Evolutionary conservation across 92 coral and sea anemone species (phyloP).

Genomic region (Siderastrea siderea): DNA sequence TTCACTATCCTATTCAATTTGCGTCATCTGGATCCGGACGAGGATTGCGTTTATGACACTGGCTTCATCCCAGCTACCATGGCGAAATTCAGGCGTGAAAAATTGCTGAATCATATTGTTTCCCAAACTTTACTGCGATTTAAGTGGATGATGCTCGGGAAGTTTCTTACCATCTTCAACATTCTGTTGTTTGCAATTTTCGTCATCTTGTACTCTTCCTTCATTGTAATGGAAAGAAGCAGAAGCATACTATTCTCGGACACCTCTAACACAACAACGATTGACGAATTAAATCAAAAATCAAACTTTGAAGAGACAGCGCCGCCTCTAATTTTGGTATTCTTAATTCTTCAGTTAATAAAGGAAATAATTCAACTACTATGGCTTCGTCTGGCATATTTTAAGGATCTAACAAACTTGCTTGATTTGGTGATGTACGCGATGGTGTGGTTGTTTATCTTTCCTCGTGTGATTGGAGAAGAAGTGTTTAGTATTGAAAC

Average conservation of each 20-base stretch:
- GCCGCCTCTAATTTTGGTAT: conserved; percentile 27
- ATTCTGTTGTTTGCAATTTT: conserved; percentile 43
- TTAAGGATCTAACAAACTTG: conserved; percentile 68
- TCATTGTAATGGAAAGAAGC: conserved; percentile 72
- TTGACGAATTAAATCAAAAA: neutral
- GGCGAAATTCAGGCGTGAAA: conserved; percentile 80
- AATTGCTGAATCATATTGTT: conserved; percentile 79
- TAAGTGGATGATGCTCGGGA: conserved; percentile 88
- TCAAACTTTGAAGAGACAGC: neutral
- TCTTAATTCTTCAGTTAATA: conserved; percentile 28
- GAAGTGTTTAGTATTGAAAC: conserved; percentile 33
- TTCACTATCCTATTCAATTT: conserved; percentile 79
- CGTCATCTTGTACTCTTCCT: conserved; percentile 55
- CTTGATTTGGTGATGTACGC: conserved; percentile 60
- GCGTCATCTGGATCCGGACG: conserved; percentile 81
- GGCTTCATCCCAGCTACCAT: conserved; percentile 63
- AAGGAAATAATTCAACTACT: conserved; percentile 78
- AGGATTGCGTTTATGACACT: conserved; percentile 19
- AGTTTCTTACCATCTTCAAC: conserved; percentile 58
- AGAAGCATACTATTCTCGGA: conserved; percentile 14
- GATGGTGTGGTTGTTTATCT: conserved; percentile 40
- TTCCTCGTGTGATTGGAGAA: conserved; percentile 52
- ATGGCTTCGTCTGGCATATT: conserved; percentile 67
- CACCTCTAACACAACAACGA: neutral
- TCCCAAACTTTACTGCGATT: conserved; percentile 74